Percentiles rank a stretch among this genome's conserved stretches.
Evolutionary conservation across 2,888 invertebrate genomes (phyloP).

Genomic region (Crematogaster levior): DNA sequence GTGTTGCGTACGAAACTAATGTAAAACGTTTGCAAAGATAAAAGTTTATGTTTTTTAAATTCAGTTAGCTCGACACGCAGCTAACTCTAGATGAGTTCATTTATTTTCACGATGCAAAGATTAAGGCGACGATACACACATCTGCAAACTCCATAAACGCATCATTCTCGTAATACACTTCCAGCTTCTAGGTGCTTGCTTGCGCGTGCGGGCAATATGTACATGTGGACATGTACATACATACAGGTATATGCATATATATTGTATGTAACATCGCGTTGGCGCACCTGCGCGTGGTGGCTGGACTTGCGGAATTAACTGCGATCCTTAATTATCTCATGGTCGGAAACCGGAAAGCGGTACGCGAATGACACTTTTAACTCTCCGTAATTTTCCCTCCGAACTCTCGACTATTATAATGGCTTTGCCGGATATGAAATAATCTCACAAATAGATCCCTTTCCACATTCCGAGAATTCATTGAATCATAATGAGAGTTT

Average conservation of each 20-base stretch:
- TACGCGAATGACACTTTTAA: constrained; percentile 54
- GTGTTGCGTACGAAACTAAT: neutral
- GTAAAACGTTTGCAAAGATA: neutral
- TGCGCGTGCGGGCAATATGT: neutral
- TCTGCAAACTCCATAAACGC: constrained; percentile 20
- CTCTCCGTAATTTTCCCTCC: constrained; percentile 44
- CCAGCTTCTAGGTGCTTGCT: neutral
- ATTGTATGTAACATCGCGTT: constrained; percentile 12
- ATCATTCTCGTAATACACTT: constrained; percentile 22
- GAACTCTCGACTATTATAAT: constrained; percentile 25
- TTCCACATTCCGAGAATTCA: constrained; percentile 33
- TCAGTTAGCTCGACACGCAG: neutral
- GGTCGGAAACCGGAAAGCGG: constrained; percentile 51
- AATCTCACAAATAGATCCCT: constrained; percentile 49
- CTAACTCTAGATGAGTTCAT: neutral
- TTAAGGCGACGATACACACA: constrained; percentile 29
- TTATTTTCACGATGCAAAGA: constrained; percentile 9
- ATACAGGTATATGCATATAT: neutral
- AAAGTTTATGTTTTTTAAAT: neutral
- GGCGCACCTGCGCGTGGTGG: constrained; percentile 40
- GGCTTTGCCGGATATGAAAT: constrained; percentile 47
- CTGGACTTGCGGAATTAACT: constrained; percentile 47
- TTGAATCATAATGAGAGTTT: constrained; percentile 47
- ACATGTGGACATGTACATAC: neutral
- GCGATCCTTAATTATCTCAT: constrained; percentile 52